phyloP scores from a whole-genome alignment of 2,888 invertebrate species.

The Caenorhabditis uteleia region DNA sequence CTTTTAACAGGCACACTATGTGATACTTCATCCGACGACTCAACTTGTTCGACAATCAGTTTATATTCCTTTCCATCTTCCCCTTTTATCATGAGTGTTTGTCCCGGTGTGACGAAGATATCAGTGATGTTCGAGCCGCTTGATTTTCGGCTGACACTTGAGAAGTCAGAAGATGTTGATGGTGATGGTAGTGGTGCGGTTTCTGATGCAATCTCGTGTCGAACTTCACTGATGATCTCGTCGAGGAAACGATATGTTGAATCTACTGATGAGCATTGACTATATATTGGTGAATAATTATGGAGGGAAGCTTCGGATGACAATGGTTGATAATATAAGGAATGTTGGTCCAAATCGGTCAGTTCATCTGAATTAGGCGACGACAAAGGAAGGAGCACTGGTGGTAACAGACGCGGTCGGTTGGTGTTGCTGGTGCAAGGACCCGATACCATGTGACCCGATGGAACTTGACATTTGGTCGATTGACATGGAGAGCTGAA shows the following conservation, averaged over 20 bases:
- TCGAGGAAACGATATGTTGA: slow-evolving; percentile 53
- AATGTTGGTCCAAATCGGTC: slow-evolving; percentile 8
- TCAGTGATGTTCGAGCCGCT: slow-evolving; percentile 11
- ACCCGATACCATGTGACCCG: slow-evolving; percentile 22
- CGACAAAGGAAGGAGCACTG: slow-evolving; percentile 26
- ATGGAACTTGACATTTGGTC: slow-evolving; percentile 33
- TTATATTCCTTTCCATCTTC: slow-evolving; percentile 50
- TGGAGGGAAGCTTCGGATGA: background rate
- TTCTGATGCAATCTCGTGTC: slow-evolving; percentile 47
- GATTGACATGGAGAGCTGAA: slow-evolving; percentile 29
- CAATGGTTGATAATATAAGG: background rate
- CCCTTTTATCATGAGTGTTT: slow-evolving; percentile 35
- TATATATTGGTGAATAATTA: slow-evolving; percentile 4
- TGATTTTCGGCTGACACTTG: slow-evolving; percentile 31
- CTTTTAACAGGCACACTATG: background rate
- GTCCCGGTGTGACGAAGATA: slow-evolving; percentile 32
- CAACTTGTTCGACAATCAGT: slow-evolving; percentile 30
- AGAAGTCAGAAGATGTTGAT: slow-evolving; percentile 26
- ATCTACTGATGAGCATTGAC: background rate
- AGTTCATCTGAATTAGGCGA: slow-evolving; percentile 17
- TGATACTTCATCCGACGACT: background rate
- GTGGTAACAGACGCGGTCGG: slow-evolving; percentile 28
- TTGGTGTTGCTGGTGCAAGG: slow-evolving; percentile 20
- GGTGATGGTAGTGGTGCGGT: slow-evolving; percentile 25
- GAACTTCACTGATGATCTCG: slow-evolving; percentile 58